Conservation (phyloP, 30 jellyfish, hydroid and myxozoan species). For the Aurelia sp. region DNA sequence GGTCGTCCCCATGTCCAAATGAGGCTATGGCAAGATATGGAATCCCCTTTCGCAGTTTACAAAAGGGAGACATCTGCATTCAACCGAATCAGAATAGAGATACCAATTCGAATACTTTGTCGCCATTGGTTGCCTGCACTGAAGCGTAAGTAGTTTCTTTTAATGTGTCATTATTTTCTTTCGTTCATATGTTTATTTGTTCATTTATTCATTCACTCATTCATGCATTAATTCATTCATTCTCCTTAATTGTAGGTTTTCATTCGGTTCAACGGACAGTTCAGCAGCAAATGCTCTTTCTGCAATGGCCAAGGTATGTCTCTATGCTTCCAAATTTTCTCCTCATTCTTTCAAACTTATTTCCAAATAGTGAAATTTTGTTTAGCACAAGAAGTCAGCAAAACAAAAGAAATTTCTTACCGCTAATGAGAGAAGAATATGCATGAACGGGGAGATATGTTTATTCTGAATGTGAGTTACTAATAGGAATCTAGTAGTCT, state of each 20-base stretch:
- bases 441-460: too few relatives aligned
- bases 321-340: background rate
- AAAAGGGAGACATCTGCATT: conserved; percentile 80
- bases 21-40: conserved; percentile 96
- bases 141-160: conserved; percentile 64
- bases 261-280: conserved; percentile 84
- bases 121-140: conserved; percentile 86
- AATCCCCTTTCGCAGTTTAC: conserved; percentile 77
- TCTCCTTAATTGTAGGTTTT: conserved; percentile 56
- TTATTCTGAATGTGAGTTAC: too few relatives aligned
- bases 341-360: background rate
- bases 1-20: conserved; percentile 94
- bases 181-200: too few relatives aligned
- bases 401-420: too few relatives aligned
- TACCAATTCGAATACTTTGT: conserved; percentile 66
- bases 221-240: too few relatives aligned
- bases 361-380: background rate
- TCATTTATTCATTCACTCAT: too few relatives aligned
- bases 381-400: too few relatives aligned
- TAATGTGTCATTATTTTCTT: background rate
- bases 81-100: conserved; percentile 73
- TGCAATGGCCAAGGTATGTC: conserved; percentile 60
- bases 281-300: conserved; percentile 75
- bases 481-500: too few relatives aligned
- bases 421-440: too few relatives aligned